Percentiles rank a stretch among this genome's conserved stretches.
Evolutionary conservation across 1,140 invertebrate species (phyloP).

Genomic region (Pseudomyrmex concolor): DNA sequence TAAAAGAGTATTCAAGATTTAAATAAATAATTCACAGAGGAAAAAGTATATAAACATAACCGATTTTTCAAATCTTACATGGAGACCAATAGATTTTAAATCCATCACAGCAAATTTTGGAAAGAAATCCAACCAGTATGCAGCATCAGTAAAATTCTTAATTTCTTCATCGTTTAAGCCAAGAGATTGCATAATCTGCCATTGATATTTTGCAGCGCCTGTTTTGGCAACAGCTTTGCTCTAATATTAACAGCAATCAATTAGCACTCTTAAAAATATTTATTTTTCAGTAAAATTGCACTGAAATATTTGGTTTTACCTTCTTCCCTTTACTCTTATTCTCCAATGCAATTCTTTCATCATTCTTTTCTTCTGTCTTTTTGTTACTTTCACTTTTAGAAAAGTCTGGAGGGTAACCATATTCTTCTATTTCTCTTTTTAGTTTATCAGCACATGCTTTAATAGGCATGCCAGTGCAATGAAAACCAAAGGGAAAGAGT

Average conservation of each 20-base stretch:
- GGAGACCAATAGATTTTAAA: conserved; percentile 94
- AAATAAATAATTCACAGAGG: conserved; percentile 12
- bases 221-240: conserved; percentile 98
- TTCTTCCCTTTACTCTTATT: conserved; percentile 99
- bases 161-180: conserved; percentile 97
- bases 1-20: conserved; percentile 79
- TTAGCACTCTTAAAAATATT: conserved; percentile 30
- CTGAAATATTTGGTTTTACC: conserved; percentile 82
- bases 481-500: conserved; percentile 99
- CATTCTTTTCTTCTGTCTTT: conserved; percentile 82
- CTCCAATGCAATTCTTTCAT: conserved; percentile 88
- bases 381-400: conserved; percentile 87
- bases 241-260: conserved; percentile 82
- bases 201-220: conserved; percentile 96
- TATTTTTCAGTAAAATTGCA: background rate
- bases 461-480: conserved; percentile 99
- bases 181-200: conserved; percentile 99
- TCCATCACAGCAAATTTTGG: conserved; percentile 95
- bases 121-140: conserved; percentile 98
- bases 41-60: background rate
- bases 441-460: conserved; percentile 99
- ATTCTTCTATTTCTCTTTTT: conserved; percentile 96
- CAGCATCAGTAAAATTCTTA: conserved; percentile 94
- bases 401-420: conserved; percentile 97
- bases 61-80: conserved; percentile 87